Evolutionary conservation across 2,113 vertebrate genomes (phyloP).

Genomic region (Ardeotis arabs): DNA sequence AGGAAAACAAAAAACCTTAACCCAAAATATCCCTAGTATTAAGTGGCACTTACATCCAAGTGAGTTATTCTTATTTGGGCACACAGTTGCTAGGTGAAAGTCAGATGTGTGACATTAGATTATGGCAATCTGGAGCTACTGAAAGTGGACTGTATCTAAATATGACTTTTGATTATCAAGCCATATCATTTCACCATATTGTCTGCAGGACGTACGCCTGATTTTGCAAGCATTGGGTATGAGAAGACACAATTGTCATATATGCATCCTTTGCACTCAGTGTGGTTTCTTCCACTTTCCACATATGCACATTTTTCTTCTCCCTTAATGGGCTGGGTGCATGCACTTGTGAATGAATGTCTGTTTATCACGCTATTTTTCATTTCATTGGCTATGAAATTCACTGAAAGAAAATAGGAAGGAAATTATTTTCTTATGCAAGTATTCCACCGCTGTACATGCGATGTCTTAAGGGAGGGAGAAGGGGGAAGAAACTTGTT

Average conservation of each 20-base stretch:
- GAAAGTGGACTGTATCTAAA: not conserved
- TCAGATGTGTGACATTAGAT: not conserved
- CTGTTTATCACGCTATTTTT: not conserved
- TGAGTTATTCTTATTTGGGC: not conserved
- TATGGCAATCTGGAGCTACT: not conserved
- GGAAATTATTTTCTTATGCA: not conserved
- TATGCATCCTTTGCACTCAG: not conserved
- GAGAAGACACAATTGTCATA: not conserved
- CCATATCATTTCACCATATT: not conserved
- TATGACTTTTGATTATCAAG: not conserved
- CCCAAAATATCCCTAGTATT: not conserved
- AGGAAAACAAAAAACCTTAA: not conserved
- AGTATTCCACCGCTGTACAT: not conserved
- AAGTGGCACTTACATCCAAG: not conserved
- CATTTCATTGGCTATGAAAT: not conserved
- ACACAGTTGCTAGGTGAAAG: not conserved
- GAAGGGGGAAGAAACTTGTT: not conserved
- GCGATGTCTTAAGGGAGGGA: not conserved
- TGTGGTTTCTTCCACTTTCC: not conserved
- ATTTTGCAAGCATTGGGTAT: not conserved
- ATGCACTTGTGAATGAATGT: not conserved
- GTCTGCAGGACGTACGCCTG: not conserved
- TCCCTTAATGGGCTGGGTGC: not conserved
- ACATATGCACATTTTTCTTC: not conserved
- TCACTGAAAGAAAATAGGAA: not conserved